Conservation (phyloP, 2,797 vertebrate species). For the Vireo griseus region DNA sequence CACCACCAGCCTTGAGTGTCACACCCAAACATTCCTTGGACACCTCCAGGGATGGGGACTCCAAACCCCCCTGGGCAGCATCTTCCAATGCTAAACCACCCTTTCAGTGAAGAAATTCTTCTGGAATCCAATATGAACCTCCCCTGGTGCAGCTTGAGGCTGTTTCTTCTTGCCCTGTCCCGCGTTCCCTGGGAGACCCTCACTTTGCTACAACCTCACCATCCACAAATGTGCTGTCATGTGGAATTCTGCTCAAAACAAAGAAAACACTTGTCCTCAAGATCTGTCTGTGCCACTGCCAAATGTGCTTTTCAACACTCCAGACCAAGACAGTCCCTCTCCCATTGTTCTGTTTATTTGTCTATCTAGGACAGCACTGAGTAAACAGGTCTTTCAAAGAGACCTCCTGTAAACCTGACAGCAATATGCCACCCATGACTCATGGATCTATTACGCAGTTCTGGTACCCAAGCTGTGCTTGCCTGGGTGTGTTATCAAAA, state of each 20-base stretch:
- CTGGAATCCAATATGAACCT: background rate
- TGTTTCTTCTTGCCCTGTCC: background rate
- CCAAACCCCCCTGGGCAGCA: background rate
- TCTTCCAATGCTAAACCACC: background rate
- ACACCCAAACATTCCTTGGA: accelerated
- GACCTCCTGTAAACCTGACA: background rate
- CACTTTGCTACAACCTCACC: background rate
- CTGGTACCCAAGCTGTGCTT: conserved; percentile 11
- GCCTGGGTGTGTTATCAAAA: conserved; percentile 41
- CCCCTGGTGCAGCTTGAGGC: background rate
- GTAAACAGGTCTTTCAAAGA: conserved; percentile 45
- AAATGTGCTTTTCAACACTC: background rate
- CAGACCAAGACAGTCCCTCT: background rate
- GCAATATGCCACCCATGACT: conserved; percentile 4
- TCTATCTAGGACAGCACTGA: background rate
- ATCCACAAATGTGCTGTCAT: background rate
- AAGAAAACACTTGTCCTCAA: background rate
- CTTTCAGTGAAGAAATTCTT: background rate
- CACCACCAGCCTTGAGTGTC: background rate
- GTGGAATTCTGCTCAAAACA: background rate
- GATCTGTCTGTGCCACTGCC: background rate
- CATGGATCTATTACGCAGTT: background rate
- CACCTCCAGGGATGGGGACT: background rate
- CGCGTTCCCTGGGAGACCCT: background rate
- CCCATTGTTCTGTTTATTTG: background rate